Evolutionary conservation across 2,888 invertebrate genomes (phyloP), one percentile per base, ranked within the genome.

Genomic region (Smittia sp.): DNA sequence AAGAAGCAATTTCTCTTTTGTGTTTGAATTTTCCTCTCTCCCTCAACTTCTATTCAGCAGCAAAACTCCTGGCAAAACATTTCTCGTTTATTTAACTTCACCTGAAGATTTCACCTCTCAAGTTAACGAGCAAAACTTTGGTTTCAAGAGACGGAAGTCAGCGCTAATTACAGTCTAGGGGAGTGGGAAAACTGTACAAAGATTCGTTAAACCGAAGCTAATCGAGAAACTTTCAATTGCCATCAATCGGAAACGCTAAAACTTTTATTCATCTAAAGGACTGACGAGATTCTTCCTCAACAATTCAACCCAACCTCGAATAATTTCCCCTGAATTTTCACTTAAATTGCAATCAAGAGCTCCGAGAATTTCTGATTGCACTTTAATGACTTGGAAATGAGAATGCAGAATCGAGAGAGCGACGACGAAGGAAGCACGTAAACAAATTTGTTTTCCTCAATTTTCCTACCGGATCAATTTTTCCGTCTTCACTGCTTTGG

Each of bases 401-500:
- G 11, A 32, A 65, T 25, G 18, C 11, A 65, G 1, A 65, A 65
- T 9, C n/a, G 32, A 27, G 22, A 4, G 63, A 2, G 54, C n/a
- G 20, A 54, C 25, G 32, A 65, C 20, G 58, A 22, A 58, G 18
- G 46, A 58, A n/a, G 22, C 9, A 58, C 58, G 58, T 11, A 58
- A n/a, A n/a, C n/a, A n/a, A 58, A n/a, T n/a, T 58, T 22, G 22
- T 27, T 65, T 65, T 62, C 22, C 13, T 27, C 69, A 69, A 69
- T 69, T 69, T 69, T 69, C 52, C 46, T 68, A 18, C 46, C 39
- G 13, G 22, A 68, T 46, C 24, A 41, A 41, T 63, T 63, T 63
- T 63, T 15, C n/a, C 9, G 3, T 63, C 63, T 27, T 63, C 11
- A 39, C 39, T 46, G 4, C 22, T 24, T 13, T 63, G 1, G 11